Evolutionary conservation across 2,888 invertebrate species (phyloP), one percentile per base, ranked within the genome.

Genomic region (Buathra laborator): DNA sequence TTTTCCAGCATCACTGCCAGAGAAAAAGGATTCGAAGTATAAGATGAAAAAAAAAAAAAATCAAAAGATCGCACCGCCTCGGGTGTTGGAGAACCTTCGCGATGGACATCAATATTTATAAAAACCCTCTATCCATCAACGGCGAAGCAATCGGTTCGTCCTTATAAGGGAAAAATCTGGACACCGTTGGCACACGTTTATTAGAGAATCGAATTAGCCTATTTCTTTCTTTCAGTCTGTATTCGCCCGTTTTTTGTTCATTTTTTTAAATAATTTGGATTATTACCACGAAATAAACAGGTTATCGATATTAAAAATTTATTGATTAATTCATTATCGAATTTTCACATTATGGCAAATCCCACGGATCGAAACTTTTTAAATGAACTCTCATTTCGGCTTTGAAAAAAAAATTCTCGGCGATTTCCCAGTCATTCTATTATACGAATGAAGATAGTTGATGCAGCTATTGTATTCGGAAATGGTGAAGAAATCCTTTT

Each of bases 41-140:
- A n/a, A 48, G 9, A 53, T 16, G 5, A 19, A 53, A 53, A 53
- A 53, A 24, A 16, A 19, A 70, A 56, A 10, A 29, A 75, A 75
- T 70, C 43, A 77, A 79, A 75, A 79, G 72, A 81, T 78, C 72
- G 51, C 76, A 77, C 84, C 81, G 75, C 67, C 77, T 44, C 48
- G 53, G 68, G 19, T 68, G 51, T 66, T n/a, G 66, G 10, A 37
- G 19, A 66, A 16, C 32, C 67, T 48, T 48, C 12, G 56, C 32
- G 70, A 72, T 56, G 64, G 48, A 68, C 87, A 88, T 88, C 87
- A 87, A 90, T 91, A 90, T 89, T 90, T 89, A 87, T 88, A 86
- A 87, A 62, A 88, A 86, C 85, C 80, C 64, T 66, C 85, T 78
- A 89, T 89, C 83, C 75, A 89, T 89, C 89, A 89, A 85, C 9